Conservation (phyloP, 2,888 invertebrate species). For the Crematogaster levior region DNA sequence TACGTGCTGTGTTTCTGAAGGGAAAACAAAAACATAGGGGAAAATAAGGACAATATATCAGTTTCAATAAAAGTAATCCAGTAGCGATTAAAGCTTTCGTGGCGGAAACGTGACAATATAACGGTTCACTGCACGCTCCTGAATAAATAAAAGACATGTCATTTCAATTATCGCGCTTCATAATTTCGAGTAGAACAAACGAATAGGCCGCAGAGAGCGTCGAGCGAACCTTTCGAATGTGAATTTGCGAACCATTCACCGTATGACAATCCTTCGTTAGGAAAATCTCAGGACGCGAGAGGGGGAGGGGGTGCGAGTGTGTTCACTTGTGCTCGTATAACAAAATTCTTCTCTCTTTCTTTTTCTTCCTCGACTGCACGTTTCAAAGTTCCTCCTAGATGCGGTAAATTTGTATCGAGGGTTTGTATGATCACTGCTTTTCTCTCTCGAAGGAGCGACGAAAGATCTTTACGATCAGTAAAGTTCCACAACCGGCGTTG, state of each 20-base stretch:
- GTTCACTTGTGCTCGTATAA: slow-evolving; percentile 15
- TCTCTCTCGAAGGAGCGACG: background rate
- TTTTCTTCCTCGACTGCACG: background rate
- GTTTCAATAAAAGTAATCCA: slow-evolving; percentile 32
- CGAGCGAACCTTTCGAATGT: slow-evolving; percentile 20
- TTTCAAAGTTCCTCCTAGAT: background rate
- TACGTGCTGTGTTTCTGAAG: background rate
- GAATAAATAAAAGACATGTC: slow-evolving; percentile 28
- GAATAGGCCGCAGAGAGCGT: background rate
- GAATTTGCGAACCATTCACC: slow-evolving; percentile 17
- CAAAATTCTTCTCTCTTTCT: background rate
- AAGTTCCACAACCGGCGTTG: background rate
- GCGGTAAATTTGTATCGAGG: background rate
- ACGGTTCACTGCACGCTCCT: background rate
- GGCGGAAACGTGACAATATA: slow-evolving; percentile 16
- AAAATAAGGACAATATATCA: slow-evolving; percentile 12
- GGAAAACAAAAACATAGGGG: background rate
- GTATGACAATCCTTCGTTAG: slow-evolving; percentile 33
- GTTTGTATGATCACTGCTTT: background rate
- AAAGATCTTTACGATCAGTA: slow-evolving; percentile 10
- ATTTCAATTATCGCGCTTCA: slow-evolving; percentile 33
- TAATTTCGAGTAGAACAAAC: slow-evolving; percentile 6
- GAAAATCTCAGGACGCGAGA: background rate
- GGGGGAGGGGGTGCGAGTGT: too few species aligned
- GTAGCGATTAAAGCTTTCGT: background rate